A percentile compares a stretch with the other conserved stretches of the same genome.
These are phyloP conservation scores for Lepidurus packardi DNA, from an alignment of 1,140 invertebrate genomes.

Conservation along the genomic window DNA sequence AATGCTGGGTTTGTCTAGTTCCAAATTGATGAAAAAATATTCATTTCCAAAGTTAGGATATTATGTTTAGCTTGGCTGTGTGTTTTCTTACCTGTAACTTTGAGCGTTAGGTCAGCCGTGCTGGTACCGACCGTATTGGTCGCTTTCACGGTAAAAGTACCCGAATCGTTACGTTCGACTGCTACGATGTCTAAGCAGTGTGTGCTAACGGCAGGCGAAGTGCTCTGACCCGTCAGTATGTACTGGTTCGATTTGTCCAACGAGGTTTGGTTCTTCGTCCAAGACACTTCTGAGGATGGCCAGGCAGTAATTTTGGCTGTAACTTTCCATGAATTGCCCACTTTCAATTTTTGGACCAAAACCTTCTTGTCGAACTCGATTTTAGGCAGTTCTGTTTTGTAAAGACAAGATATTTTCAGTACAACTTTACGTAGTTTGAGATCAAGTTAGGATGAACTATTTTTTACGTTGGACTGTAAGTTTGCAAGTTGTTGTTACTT, in stretches of 20 bases:
- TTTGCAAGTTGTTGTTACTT: conserved; percentile 42
- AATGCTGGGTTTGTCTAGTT: conserved; percentile 76
- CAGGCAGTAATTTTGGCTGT: conserved; percentile 57
- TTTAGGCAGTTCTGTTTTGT: conserved; percentile 48
- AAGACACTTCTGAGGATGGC: conserved; percentile 58
- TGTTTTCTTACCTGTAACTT: conserved; percentile 61
- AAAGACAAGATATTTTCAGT: conserved; percentile 33
- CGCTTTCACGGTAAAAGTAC: conserved; percentile 59
- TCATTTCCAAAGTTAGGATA: neutral
- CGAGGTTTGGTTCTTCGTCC: conserved; percentile 56
- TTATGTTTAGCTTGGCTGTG: conserved; percentile 46
- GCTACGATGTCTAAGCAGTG: conserved; percentile 58
- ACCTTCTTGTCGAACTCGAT: conserved; percentile 56
- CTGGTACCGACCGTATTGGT: conserved; percentile 63
- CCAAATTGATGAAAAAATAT: conserved; percentile 47
- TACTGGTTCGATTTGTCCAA: conserved; percentile 44
- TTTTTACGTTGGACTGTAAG: conserved; percentile 44
- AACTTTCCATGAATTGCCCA: conserved; percentile 55
- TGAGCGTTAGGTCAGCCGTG: conserved; percentile 62
- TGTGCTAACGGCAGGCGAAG: conserved; percentile 53
- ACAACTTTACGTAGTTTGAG: no score
- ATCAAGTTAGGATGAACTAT: no score
- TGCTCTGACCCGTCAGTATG: conserved; percentile 44
- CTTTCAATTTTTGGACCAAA: conserved; percentile 54
- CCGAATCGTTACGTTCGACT: conserved; percentile 55